Evolutionary conservation across 1,140 invertebrate genomes (phyloP).

Genomic region (Geopemphigus sp.): DNA sequence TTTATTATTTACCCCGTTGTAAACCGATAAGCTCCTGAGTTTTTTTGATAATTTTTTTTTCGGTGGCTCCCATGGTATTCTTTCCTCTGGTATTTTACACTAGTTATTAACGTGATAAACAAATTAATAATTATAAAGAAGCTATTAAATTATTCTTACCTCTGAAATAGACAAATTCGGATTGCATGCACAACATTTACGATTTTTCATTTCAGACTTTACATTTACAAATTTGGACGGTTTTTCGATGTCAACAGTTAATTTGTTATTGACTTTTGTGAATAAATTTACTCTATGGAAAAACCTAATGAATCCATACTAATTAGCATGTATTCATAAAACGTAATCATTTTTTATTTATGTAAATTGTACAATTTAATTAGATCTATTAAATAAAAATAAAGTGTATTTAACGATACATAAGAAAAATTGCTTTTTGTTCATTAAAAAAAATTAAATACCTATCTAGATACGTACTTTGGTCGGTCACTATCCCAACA

Average conservation of each 20-base stretch:
- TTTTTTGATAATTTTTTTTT: slow-evolving; percentile 40
- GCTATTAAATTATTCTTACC: background rate
- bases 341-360: background rate
- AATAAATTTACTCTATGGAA: slow-evolving; percentile 40
- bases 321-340: background rate
- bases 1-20: background rate
- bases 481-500: slow-evolving; percentile 60
- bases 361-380: no score
- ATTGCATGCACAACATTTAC: slow-evolving; percentile 23
- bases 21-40: slow-evolving; percentile 14
- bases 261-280: slow-evolving; percentile 12
- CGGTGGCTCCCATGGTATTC: slow-evolving; percentile 26
- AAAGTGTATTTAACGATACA: background rate
- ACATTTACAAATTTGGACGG: no score
- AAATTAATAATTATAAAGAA: no score
- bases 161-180: background rate
- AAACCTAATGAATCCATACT: slow-evolving; percentile 5
- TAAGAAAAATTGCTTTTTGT: background rate
- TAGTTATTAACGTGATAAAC: background rate
- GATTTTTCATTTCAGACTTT: background rate
- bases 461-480: slow-evolving; percentile 56
- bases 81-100: slow-evolving; percentile 18
- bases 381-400: no score
- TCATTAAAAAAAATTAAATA: background rate
- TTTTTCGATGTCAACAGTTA: slow-evolving; percentile 1